A percentile compares a stretch with the other conserved stretches of the same genome.
Evolutionary conservation across 2,113 vertebrate genomes (phyloP).

Genomic region (Varanus salvator): DNA sequence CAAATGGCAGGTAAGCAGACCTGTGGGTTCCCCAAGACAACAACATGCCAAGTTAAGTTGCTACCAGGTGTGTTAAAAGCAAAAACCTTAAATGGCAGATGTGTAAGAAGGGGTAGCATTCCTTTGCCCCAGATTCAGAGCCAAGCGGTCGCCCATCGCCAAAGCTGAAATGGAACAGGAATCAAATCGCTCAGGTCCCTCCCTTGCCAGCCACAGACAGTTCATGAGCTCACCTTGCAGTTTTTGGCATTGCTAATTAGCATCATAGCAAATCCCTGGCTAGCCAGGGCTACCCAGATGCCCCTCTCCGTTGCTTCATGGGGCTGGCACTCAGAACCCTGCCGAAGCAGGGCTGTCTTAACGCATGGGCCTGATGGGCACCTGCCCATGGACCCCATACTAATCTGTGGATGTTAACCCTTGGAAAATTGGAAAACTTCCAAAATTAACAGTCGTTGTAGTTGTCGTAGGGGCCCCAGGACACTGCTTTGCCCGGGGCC

Average conservation of each 20-base stretch:
- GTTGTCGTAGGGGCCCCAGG: no score
- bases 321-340: neutral
- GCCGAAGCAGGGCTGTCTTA: neutral
- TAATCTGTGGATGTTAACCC: no score
- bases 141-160: constrained; percentile 56
- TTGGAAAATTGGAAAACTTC: no score
- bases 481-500: no score
- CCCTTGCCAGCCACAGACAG: neutral
- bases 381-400: no score
- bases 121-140: constrained; percentile 42
- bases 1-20: constrained; percentile 29
- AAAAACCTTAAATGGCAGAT: constrained; percentile 55
- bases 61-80: no score
- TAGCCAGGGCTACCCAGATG: neutral
- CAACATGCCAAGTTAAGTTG: constrained; percentile 21
- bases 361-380: no score
- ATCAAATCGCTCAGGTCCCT: constrained; percentile 11
- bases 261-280: neutral
- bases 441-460: no score
- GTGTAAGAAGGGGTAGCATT: constrained; percentile 53
- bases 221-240: constrained; percentile 8
- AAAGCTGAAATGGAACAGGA: constrained; percentile 32
- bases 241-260: neutral
- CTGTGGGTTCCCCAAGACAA: constrained; percentile 21
- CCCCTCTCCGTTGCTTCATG: neutral